These are phyloP conservation scores for Crenichthys baileyi DNA, from an alignment of 2,797 vertebrate species.

Conservation along the genomic window DNA sequence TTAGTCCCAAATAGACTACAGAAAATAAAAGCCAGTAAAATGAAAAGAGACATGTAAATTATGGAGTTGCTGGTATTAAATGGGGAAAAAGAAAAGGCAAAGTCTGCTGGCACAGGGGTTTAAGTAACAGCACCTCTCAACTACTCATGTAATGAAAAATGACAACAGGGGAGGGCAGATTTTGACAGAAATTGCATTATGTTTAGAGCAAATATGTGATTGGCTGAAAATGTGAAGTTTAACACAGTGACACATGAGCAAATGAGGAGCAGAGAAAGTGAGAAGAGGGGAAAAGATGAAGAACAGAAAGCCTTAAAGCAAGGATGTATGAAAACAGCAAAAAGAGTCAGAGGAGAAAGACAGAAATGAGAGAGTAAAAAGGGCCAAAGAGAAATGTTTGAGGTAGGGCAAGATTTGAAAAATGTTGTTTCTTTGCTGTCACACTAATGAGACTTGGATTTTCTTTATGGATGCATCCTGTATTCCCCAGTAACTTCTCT, in stretches of 20 bases:
- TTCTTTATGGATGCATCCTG: slow-evolving; percentile 53
- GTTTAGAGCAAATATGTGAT: slow-evolving; percentile 31
- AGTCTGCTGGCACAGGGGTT: slow-evolving; percentile 14
- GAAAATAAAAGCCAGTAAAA: slow-evolving; percentile 18
- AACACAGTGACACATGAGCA: slow-evolving; percentile 23
- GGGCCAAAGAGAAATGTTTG: slow-evolving; percentile 28
- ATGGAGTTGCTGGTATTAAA: background rate
- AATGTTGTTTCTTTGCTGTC: slow-evolving; percentile 43
- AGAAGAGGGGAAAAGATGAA: slow-evolving; percentile 1
- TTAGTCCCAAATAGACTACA: background rate
- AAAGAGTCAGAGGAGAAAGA: slow-evolving; percentile 3
- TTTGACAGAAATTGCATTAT: slow-evolving; percentile 22
- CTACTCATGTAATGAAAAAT: slow-evolving; percentile 3
- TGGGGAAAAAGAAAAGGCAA: slow-evolving; percentile 15
- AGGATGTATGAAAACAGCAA: slow-evolving; percentile 1
- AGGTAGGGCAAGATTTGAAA: slow-evolving; percentile 45
- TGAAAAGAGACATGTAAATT: background rate
- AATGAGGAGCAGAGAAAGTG: slow-evolving; percentile 21
- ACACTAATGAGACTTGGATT: slow-evolving; percentile 58
- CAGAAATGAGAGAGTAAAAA: slow-evolving; percentile 30
- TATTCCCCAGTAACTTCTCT: slow-evolving; percentile 36
- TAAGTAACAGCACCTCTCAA: slow-evolving; percentile 26
- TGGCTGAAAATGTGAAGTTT: slow-evolving; percentile 42
- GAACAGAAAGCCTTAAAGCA: slow-evolving; percentile 1
- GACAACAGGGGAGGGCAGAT: slow-evolving; percentile 19